Base-by-base conservation (phyloP, 2,797 vertebrate species). In the Aldrovandia affinis region DNA sequence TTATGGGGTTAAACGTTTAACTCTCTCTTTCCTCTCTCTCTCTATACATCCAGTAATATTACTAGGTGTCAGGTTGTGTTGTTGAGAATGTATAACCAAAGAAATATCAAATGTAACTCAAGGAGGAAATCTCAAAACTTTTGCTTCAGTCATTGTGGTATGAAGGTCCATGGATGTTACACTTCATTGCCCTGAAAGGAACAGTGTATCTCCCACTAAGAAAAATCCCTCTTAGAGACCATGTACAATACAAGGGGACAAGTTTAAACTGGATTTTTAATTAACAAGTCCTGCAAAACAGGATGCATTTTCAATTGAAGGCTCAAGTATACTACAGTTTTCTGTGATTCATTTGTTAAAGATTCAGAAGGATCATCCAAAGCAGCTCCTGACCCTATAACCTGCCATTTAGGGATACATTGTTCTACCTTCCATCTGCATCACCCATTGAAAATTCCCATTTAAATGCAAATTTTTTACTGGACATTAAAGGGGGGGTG, bases 381-480 rank as follows among this genome's bases (percentile, higher is more conserved):
- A 36, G 33, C 36, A 39, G 18, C 36, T 39, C 18, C 33, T 42
- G 68, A 73, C 68, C 79, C 4, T 80, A 20, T 80, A 28, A 78
- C 52, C 77, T 84, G 81, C 83, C 63, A 73, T 83, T 84, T 86
- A 86, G 80, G 84, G 81, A 87, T 86, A 81, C 87, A 83, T 86
- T 75, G 81, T 89, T 81, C 83, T 28, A 77, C 82, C 80, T 80
- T 57, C 78, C 52, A 86, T 88, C 63, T 92, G 88, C 91, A 92
- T 94, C 92, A 47, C 91, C 89, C 91, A 90, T 86, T 87, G 89
- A 90, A 93, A 91, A 94, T 95, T 95, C 92, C 94, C 94, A 95
- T 96, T 95, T 95, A 96, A 95, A 95, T 96, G 94, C 95, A 94
- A 96, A 96, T 95, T 91, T 68, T 93, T 15, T 91, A 93, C 92